phyloP scores from a whole-genome alignment of 64 coral and sea anemone species.

The Cladopsammia gracilis region DNA sequence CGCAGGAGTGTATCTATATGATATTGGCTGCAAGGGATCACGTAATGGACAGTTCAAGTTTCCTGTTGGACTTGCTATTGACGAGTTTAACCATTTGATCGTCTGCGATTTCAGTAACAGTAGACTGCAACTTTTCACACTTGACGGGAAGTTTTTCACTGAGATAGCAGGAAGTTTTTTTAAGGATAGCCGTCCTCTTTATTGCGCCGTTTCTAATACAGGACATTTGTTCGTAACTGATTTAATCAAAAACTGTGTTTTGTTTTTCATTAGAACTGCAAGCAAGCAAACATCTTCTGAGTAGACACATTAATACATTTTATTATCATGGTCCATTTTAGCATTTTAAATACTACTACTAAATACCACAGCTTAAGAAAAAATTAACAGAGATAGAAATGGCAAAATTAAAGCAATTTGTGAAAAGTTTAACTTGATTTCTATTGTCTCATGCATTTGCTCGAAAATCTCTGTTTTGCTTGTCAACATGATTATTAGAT shows the following conservation, averaged over 20 bases:
- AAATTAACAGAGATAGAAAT: no score
- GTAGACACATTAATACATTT: not conserved
- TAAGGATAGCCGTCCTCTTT: not conserved
- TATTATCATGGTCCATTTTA: no score
- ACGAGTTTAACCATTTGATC: not conserved
- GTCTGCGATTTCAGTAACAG: not conserved
- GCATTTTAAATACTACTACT: no score
- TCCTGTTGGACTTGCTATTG: not conserved
- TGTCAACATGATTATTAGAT: no score
- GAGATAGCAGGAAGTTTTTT: not conserved
- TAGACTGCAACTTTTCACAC: not conserved
- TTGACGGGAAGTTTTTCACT: slow-evolving; percentile 39
- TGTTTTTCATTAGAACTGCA: not conserved
- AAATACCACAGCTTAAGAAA: no score
- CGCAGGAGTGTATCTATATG: not conserved
- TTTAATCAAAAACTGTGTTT: not conserved
- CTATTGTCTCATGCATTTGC: no score
- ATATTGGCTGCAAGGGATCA: not conserved
- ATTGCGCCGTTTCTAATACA: slow-evolving; percentile 17
- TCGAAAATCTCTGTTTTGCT: no score
- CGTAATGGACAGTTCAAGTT: not conserved
- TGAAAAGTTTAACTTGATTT: no score
- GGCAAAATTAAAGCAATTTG: no score
- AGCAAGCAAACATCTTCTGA: no score
- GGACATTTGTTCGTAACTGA: not conserved